Evolutionary conservation across 1,140 invertebrate genomes (phyloP), one percentile per base, ranked within the genome.

Genomic region (Pteromalus puparum): DNA sequence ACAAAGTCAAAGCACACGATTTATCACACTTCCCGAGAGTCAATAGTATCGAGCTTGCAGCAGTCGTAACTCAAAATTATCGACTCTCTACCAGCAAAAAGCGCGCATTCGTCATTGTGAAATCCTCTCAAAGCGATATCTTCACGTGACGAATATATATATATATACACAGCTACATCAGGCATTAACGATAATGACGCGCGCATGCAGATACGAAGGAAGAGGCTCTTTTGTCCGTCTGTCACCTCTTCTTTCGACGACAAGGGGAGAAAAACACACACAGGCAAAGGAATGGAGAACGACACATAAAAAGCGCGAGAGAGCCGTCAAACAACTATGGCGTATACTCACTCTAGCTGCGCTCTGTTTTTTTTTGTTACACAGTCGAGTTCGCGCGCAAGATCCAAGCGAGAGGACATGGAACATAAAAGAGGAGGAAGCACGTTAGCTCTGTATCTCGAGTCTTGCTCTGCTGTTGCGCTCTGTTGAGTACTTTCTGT

Each of bases 311-410:
- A 94, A 92, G 89, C 89, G 81, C 91, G 85, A 86, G 77, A 87
- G 81, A 34, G 85, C 74, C 53, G 73, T 28, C 53, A 68, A 83
- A 83, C 78, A 70, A 61, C 72, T 81, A 67, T 78, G 53, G 65
- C 42, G 34, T 70, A 90, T 93, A 94, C 94, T 94, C 90, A 94
- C 94, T 94, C 94, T 90, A 94, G 91, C 88, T 94, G 94, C 87
- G 86, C 84, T 87, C 86, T 87, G 86, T 53, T 61, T 61, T 61
- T 53, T n/a, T 61, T 61, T 61, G 46, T 81, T 61, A 74, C 28
- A 84, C 68, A 72, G 87, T 88, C 86, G 86, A 70, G 65, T 81
- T 77, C 65, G 48, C 75, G 24, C 48, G 61, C 53, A 81, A 75
- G 34, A 81, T 74, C 84, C 79, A 85, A 81, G 65, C 38, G 75